Conservation (phyloP, 53 echinoderm and acorn worm genomes). For the Temnopleurus reevesii region DNA sequence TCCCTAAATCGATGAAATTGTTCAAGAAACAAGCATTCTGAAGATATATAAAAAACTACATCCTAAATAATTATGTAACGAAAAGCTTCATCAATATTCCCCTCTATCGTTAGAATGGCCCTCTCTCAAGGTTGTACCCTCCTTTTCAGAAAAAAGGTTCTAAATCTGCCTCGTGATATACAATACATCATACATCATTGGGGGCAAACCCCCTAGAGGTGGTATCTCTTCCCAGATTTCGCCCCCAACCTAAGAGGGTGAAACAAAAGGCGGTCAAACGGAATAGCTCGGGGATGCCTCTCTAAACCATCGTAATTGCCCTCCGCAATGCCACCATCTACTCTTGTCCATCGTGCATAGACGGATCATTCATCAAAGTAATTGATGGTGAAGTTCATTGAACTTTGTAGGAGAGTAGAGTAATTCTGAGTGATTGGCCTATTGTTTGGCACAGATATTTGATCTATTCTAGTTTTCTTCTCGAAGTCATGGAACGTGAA, state of each 20-base stretch:
- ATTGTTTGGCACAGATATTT: background rate
- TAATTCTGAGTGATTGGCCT: background rate
- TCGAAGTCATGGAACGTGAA: too few species aligned
- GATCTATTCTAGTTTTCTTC: too few species aligned
- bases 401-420: background rate
- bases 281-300: background rate
- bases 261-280: constrained; percentile 22
- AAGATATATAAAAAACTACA: too few species aligned
- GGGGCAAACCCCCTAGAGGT: background rate
- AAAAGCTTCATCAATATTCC: too few species aligned
- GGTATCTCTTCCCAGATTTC: background rate
- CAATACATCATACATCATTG: background rate
- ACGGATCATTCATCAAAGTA: background rate
- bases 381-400: background rate
- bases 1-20: too few species aligned
- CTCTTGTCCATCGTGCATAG: background rate
- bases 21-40: too few species aligned
- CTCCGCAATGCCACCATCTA: background rate
- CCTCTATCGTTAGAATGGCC: too few species aligned
- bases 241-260: background rate
- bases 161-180: background rate
- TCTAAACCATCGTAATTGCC: background rate
- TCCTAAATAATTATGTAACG: too few species aligned
- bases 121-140: too few species aligned
- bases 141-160: too few species aligned